Evolutionary conservation across 2,797 vertebrate species (phyloP).

Genomic region (Poeciliopsis gracilis): DNA sequence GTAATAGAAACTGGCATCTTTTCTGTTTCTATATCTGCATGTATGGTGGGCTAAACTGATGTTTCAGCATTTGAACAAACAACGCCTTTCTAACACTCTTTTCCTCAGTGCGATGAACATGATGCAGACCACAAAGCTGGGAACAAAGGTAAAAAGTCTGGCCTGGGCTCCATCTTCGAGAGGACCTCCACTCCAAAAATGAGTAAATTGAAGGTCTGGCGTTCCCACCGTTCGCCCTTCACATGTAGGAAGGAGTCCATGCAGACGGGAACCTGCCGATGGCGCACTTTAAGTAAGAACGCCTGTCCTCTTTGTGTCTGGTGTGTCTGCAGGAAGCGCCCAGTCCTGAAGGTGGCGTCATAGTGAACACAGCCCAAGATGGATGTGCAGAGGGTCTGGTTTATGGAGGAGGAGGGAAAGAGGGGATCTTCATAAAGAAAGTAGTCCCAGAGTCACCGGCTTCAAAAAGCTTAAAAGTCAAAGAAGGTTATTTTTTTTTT

Average conservation of each 20-base stretch:
- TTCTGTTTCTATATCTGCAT: neutral
- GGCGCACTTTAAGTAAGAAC: neutral
- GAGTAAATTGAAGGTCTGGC: constrained; percentile 86
- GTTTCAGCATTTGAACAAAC: neutral
- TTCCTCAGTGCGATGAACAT: constrained; percentile 73
- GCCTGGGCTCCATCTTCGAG: constrained; percentile 82
- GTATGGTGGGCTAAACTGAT: neutral
- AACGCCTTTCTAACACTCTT: neutral
- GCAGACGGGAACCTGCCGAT: neutral
- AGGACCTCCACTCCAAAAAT: constrained; percentile 83
- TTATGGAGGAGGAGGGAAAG: constrained; percentile 87
- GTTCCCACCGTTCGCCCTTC: constrained; percentile 1
- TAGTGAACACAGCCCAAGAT: constrained; percentile 87
- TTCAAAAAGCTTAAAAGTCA: constrained; percentile 87
- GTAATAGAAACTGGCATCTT: neutral
- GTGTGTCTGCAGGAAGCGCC: constrained; percentile 73
- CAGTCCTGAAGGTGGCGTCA: constrained; percentile 82
- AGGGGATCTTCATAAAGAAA: constrained; percentile 91
- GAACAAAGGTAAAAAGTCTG: constrained; percentile 77
- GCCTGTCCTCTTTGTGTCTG: neutral
- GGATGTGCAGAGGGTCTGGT: constrained; percentile 89
- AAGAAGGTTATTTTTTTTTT: constrained; percentile 84
- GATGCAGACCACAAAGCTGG: constrained; percentile 69
- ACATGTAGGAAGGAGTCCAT: neutral
- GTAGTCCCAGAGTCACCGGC: constrained; percentile 91